Evolutionary conservation across 2,888 invertebrate genomes (phyloP).

Genomic region (Mimachlamys varia): DNA sequence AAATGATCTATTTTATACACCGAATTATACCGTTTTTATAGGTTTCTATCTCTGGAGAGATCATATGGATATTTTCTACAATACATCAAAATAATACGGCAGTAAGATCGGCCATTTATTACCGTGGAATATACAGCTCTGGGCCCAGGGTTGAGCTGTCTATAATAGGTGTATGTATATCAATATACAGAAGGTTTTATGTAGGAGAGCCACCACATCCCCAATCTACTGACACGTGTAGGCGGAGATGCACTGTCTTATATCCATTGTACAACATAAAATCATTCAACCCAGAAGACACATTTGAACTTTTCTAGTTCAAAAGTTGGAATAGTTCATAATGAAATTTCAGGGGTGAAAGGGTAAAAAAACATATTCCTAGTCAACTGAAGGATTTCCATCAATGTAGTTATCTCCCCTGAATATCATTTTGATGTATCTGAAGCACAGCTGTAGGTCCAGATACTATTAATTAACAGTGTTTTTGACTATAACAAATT

Average conservation of each 20-base stretch:
- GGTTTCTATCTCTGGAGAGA: neutral
- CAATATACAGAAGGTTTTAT: neutral
- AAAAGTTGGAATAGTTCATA: too few relatives aligned
- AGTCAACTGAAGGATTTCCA: too few relatives aligned
- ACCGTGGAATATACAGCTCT: neutral
- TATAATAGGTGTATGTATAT: neutral
- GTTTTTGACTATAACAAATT: too few relatives aligned
- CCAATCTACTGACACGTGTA: neutral
- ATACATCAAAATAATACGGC: neutral
- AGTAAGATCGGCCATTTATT: neutral
- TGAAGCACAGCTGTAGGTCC: too few relatives aligned
- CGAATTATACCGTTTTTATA: neutral
- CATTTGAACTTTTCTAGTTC: too few relatives aligned
- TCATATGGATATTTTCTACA: neutral
- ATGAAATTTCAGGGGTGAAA: too few relatives aligned
- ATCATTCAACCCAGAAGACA: neutral
- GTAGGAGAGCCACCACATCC: neutral
- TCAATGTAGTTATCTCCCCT: too few relatives aligned
- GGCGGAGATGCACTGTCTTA: too few relatives aligned
- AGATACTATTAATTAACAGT: too few relatives aligned
- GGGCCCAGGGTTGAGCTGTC: neutral
- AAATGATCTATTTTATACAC: neutral
- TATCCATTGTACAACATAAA: too few relatives aligned
- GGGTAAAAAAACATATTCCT: too few relatives aligned
- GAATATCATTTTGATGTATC: too few relatives aligned